A percentile compares a stretch with the other conserved stretches of the same genome.
Evolutionary conservation across 2,113 vertebrate genomes (phyloP).

Genomic region (Neodontobutis hainanensis): DNA sequence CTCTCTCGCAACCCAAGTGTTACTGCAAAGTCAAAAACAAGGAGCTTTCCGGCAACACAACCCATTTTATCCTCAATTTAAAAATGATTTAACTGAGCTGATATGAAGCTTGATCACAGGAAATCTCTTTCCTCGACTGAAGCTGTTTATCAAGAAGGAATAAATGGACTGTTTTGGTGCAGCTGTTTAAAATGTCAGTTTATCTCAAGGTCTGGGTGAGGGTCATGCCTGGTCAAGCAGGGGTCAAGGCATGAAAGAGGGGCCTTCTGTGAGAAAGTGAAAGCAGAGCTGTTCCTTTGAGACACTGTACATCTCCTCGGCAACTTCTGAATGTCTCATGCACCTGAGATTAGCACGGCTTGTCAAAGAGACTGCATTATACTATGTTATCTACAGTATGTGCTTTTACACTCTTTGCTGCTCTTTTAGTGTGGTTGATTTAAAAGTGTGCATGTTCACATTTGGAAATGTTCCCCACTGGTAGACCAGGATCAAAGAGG

Average conservation of each 20-base stretch:
- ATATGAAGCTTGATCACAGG: slow-evolving; percentile 19
- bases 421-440: background rate
- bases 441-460: background rate
- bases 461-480: background rate
- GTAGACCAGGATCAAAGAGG: too few species aligned
- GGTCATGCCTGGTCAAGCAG: slow-evolving; percentile 36
- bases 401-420: slow-evolving; percentile 8
- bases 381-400: background rate
- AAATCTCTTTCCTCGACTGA: background rate
- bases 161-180: background rate
- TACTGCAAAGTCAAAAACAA: slow-evolving; percentile 29
- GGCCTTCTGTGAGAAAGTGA: slow-evolving; percentile 54
- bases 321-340: slow-evolving; percentile 28
- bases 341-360: slow-evolving; percentile 21
- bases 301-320: background rate
- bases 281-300: slow-evolving; percentile 50
- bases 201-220: slow-evolving; percentile 14
- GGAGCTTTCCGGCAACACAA: slow-evolving; percentile 38
- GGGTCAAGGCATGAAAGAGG: slow-evolving; percentile 36
- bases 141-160: background rate
- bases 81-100: slow-evolving; percentile 13
- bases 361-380: slow-evolving; percentile 30
- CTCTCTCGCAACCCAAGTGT: slow-evolving; percentile 30
- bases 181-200: background rate
- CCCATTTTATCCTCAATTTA: slow-evolving; percentile 14